Evolutionary conservation across 1,140 invertebrate species (phyloP), one percentile per base, ranked within the genome.

Genomic region (Dreissena polymorpha): DNA sequence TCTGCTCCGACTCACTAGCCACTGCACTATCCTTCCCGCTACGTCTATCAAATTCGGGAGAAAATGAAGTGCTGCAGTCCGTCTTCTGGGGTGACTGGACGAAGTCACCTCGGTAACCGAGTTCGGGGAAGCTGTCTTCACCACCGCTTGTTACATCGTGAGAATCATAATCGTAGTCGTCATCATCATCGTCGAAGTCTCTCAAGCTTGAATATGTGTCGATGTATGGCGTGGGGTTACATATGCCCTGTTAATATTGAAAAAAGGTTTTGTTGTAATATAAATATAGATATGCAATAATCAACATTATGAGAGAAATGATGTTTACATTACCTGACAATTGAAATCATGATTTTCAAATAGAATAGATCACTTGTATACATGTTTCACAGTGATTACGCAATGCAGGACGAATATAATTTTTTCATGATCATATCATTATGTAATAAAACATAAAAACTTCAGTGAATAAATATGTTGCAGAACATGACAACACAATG

Each of bases 1-100:
- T 89, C 76, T 87, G 88, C 76, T 89, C 88, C 10, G 83, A 67
- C 82, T 89, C 88, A 63, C 88, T 89, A 49, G 88, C 88, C 63
- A 88, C 88, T 50, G 88, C 87, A 76, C 86, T 88, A 78, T 88
- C 88, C 57, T 87, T 87, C 57, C 87, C 86, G 77, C 87, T 89
- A 50, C 73, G 68, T 67, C 84, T 81, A 60, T 87, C 86, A 65
- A 83, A 76, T n/a, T 71, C 60, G 14, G 73, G 74, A 0, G 81
- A 76, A 23, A 76, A 57, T 13, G 71, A 71, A 10, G 39, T 51
- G 76, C 76, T 77, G 85, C 80, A 72, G 14, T 74, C 78, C 25
- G 63, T 71, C 18, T 77, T 60, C 21, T 27, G 64, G 67, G 73
- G 77, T 12, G 79, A 75, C 57, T 71, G 74, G 51, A 85, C 64